Conservation (phyloP, 2,797 vertebrate species). For the Trichosurus vulpecula region DNA sequence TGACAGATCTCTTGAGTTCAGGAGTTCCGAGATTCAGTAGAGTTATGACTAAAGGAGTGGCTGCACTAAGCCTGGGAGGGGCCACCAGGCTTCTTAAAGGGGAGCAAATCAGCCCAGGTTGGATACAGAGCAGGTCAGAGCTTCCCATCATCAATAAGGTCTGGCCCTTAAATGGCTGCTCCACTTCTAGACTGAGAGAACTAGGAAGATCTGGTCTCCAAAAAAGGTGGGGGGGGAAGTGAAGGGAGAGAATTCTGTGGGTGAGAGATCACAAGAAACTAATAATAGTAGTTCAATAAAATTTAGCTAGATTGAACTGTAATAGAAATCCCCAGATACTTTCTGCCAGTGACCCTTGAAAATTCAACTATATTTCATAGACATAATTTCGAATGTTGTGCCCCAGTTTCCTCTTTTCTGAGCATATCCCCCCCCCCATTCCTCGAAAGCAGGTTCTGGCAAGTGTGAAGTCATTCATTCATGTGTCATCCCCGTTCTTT, state of each 20-base stretch:
- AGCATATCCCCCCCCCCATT: conserved; percentile 50
- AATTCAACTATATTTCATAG: conserved; percentile 68
- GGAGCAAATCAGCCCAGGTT: neutral
- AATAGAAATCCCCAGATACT: conserved; percentile 71
- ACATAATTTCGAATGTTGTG: conserved; percentile 66
- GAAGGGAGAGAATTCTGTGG: neutral
- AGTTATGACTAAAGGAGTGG: neutral
- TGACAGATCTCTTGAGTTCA: neutral
- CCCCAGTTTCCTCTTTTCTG: conserved; percentile 60
- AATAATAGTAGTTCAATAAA: conserved; percentile 20
- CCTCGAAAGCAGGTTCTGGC: conserved; percentile 73
- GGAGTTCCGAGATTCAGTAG: neutral
- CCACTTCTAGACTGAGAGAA: neutral
- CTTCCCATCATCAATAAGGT: neutral
- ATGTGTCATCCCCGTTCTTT: conserved; percentile 59
- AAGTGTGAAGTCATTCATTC: conserved; percentile 63
- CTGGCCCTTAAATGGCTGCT: neutral
- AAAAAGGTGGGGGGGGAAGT: neutral
- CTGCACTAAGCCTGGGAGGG: neutral
- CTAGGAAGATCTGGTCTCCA: neutral
- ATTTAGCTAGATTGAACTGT: conserved; percentile 57
- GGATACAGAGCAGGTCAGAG: neutral
- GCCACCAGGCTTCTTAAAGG: neutral
- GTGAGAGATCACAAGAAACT: neutral
- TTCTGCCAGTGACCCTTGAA: conserved; percentile 65